Conservation (phyloP, 2,797 vertebrate species). For the Leptatherina wallacei region DNA sequence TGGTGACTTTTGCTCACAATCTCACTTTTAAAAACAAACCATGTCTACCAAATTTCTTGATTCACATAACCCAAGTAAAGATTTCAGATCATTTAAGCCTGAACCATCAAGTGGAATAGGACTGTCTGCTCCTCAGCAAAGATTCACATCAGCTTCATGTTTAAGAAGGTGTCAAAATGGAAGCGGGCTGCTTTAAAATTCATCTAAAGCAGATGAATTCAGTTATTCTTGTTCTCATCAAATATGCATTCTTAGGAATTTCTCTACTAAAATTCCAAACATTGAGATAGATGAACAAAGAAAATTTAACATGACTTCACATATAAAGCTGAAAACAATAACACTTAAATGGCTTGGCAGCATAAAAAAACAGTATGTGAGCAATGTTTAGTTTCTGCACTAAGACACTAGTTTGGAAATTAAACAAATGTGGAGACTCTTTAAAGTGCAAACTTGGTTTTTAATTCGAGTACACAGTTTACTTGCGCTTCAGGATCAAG, state of each 20-base stretch:
- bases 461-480: neutral
- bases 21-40: no score
- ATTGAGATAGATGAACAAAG: slow-evolving; percentile 1
- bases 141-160: neutral
- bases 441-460: neutral
- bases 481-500: neutral
- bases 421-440: no score
- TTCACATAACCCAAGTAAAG: neutral
- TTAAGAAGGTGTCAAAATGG: neutral
- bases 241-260: slow-evolving; percentile 55
- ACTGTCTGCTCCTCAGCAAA: neutral
- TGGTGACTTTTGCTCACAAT: no score
- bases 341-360: neutral
- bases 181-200: neutral
- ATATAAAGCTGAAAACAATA: neutral
- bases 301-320: neutral
- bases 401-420: no score
- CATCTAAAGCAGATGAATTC: slow-evolving; percentile 12
- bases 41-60: neutral
- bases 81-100: neutral
- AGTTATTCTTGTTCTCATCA: slow-evolving; percentile 70
- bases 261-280: slow-evolving; percentile 34
- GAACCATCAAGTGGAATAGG: neutral
- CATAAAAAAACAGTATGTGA: neutral
- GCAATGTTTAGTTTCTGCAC: neutral